These are phyloP conservation scores for Noctua pronuba DNA, from an alignment of 2,888 invertebrate genomes.

Conservation along the genomic window DNA sequence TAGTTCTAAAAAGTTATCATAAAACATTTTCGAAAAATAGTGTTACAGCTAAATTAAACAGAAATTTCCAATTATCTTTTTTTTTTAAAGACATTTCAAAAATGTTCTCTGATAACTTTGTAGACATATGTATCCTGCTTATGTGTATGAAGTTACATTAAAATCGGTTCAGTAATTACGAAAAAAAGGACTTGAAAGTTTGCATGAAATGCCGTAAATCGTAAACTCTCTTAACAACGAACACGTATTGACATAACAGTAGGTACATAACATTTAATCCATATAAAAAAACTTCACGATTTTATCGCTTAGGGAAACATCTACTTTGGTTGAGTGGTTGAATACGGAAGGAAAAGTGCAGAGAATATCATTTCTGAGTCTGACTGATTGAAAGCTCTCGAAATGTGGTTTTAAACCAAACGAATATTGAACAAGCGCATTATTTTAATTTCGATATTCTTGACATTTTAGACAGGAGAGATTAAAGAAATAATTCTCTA, in stretches of 20 bases:
- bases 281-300: conserved; percentile 22
- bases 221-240: too few relatives aligned
- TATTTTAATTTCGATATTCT: neutral
- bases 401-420: neutral
- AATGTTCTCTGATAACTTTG: too few relatives aligned
- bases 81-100: too few relatives aligned
- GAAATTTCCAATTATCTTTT: too few relatives aligned
- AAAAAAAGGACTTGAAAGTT: too few relatives aligned
- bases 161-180: too few relatives aligned
- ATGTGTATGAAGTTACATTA: too few relatives aligned
- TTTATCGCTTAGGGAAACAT: conserved; percentile 15
- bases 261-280: conserved; percentile 11
- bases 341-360: neutral
- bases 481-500: neutral
- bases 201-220: too few relatives aligned
- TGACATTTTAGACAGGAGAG: neutral
- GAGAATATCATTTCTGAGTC: neutral
- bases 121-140: too few relatives aligned
- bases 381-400: neutral
- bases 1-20: too few relatives aligned
- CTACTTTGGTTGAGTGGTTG: neutral
- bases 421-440: neutral
- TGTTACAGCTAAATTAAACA: too few relatives aligned
- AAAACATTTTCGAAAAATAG: too few relatives aligned
- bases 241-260: conserved; percentile 33